Base-by-base conservation (phyloP, 2,797 vertebrate genomes). In the Buphagus erythrorhynchus region DNA sequence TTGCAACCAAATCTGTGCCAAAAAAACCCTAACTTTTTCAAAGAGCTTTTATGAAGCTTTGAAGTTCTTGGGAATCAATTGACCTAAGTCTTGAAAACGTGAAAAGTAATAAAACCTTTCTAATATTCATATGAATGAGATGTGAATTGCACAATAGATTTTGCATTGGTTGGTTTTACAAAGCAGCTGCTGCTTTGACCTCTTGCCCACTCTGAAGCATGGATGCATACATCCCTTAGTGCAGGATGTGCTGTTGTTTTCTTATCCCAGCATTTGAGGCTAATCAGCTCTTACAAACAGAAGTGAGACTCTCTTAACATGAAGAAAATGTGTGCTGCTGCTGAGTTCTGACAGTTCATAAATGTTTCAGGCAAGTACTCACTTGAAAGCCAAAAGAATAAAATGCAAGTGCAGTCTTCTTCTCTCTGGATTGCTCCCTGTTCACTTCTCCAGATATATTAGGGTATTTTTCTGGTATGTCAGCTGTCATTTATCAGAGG, bases 341-440 rank as follows among this genome's bases (percentile, higher is more conserved):
- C 61, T 90, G n/a, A 65, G 13, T 49, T 85, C 42, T 71, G 43
- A 28, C 35, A 77, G 38, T 46, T 88, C 16, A 26, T 55, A 36
- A 18, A 71, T n/a, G 58, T 75, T 86, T 84, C 58, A 84, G 43
- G 20, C 51, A 88, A 49, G 43, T 31, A 14, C 55, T 75, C 22
- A 11, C 40, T 78, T 65, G 45, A 90, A 91, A 91, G 16, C 26
- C 73, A 66, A 18, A 57, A 78, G 11, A 81, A 58, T 48, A 75
- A 86, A 90, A 82, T 67, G 14, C 33, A 63, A 49, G 52, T 33
- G 21, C 17, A 55, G 1, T 63, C 20, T 81, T 91, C 31, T 55
- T 76, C 35, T 73, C 29, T 55, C 84, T 59, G 43, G 85, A 91
- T 58, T 87, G 55, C 35, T 92, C 46, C 62, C 22, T 77, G 18